Conservation (phyloP, 2,113 vertebrate genomes). For the Verasper variegatus region DNA sequence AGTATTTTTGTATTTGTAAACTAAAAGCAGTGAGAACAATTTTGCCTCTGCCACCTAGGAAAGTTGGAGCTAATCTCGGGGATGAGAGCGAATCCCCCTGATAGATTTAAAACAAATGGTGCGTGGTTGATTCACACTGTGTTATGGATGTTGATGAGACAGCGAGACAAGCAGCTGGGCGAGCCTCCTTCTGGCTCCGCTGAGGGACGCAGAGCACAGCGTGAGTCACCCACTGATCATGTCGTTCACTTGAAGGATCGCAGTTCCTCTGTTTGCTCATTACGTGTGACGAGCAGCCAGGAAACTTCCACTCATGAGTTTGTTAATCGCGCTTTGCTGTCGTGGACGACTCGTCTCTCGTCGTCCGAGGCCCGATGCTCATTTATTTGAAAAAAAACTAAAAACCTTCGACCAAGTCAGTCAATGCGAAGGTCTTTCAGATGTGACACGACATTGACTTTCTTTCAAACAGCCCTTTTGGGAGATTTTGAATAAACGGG, state of each 20-base stretch:
- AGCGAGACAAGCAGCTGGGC: constrained; percentile 28
- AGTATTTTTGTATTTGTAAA: not conserved
- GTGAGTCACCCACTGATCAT: constrained; percentile 41
- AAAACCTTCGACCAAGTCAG: constrained; percentile 2
- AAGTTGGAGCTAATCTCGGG: constrained; percentile 13
- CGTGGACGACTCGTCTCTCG: not conserved
- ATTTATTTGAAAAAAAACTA: constrained; percentile 33
- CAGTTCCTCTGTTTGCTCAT: constrained; percentile 51
- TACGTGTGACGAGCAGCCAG: constrained; percentile 38
- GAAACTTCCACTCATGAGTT: constrained; percentile 57
- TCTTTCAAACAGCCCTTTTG: constrained; percentile 5
- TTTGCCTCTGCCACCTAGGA: not conserved
- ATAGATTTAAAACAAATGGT: constrained; percentile 20
- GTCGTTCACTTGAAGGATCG: constrained; percentile 47
- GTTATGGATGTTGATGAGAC: constrained; percentile 40
- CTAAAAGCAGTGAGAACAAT: not conserved
- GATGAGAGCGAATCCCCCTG: not conserved
- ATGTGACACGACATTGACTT: constrained; percentile 14
- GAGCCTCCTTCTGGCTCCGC: constrained; percentile 39
- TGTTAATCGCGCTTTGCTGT: constrained; percentile 15
- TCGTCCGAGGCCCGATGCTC: constrained; percentile 33
- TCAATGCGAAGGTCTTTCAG: constrained; percentile 19
- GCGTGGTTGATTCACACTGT: constrained; percentile 9
- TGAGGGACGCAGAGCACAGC: constrained; percentile 15
- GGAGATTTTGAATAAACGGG: constrained; percentile 20